Conservation (phyloP, 2,888 invertebrate genomes). For the Caprella mutica region DNA sequence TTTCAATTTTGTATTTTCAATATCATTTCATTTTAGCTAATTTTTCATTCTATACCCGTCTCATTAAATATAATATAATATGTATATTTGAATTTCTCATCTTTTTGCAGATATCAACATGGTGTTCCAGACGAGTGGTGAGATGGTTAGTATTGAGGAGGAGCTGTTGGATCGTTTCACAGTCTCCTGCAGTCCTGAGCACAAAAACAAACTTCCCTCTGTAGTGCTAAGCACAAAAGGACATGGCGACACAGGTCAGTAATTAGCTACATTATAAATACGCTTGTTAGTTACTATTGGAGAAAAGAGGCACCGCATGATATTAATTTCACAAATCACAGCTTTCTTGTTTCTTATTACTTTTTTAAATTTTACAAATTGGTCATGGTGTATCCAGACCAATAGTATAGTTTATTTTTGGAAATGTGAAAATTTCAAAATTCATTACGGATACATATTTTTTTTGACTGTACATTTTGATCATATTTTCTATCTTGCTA, state of each 20-base stretch:
- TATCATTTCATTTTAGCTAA: neutral
- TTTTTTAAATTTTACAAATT: no score
- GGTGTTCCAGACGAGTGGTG: conserved; percentile 54
- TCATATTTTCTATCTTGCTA: no score
- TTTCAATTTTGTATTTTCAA: neutral
- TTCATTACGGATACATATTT: no score
- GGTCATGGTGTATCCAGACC: no score
- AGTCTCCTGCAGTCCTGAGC: conserved; percentile 38
- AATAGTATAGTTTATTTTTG: no score
- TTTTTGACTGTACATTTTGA: no score
- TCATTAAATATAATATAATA: neutral
- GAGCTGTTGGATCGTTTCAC: conserved; percentile 54
- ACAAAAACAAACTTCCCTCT: neutral
- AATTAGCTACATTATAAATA: no score
- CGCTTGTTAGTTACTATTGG: no score
- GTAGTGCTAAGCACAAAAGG: conserved; percentile 5
- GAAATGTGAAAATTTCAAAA: no score
- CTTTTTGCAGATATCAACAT: conserved; percentile 52
- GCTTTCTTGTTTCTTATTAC: no score
- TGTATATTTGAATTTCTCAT: conserved; percentile 6
- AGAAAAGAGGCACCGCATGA: no score
- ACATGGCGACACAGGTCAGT: neutral
- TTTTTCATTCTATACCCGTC: neutral
- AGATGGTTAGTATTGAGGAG: conserved; percentile 55
- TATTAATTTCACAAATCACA: no score